These are phyloP conservation scores for Bugula neritina DNA, from an alignment of 2,888 invertebrate species.

Conservation along the genomic window DNA sequence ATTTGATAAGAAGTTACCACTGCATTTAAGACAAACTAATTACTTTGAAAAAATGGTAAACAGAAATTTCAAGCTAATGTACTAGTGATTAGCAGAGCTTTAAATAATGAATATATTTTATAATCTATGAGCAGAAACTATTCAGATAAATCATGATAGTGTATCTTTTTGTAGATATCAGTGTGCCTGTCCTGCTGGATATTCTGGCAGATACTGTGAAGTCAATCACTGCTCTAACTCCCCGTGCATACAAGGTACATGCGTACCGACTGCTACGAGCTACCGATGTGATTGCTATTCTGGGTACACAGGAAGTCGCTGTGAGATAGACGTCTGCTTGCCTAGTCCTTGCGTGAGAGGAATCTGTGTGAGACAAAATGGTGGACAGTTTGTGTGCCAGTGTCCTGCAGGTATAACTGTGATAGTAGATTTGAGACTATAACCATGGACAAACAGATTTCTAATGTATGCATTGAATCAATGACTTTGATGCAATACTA, in stretches of 20 bases:
- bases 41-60: too few species aligned
- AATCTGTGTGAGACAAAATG: neutral
- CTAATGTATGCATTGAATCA: too few species aligned
- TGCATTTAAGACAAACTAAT: too few species aligned
- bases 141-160: too few species aligned
- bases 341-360: neutral
- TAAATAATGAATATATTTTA: too few species aligned
- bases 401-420: conserved; percentile 1
- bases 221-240: neutral
- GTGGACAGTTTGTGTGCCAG: neutral
- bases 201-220: neutral
- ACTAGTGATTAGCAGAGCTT: too few species aligned
- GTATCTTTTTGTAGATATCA: neutral
- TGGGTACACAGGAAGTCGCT: neutral
- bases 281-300: neutral
- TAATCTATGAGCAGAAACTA: too few species aligned
- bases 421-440: too few species aligned
- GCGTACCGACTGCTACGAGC: neutral
- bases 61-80: too few species aligned
- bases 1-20: too few species aligned
- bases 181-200: neutral
- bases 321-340: neutral
- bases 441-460: too few species aligned
- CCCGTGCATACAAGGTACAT: conserved; percentile 1
- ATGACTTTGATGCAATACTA: too few species aligned